Base-by-base conservation (phyloP, 2,888 invertebrate species). In the Petrolisthes manimaculis region DNA sequence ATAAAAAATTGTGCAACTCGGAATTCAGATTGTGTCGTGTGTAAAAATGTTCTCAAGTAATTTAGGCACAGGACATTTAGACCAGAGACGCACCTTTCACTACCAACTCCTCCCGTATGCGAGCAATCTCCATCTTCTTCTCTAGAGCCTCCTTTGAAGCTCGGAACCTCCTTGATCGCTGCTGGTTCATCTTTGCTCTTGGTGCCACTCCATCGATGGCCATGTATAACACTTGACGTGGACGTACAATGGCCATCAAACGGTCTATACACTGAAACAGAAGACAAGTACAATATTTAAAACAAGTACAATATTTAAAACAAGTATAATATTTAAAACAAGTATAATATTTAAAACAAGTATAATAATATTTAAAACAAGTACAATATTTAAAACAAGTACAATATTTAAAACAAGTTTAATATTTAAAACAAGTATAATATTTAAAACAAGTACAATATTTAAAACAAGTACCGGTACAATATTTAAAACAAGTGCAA, bases 181-280 rank as follows among this genome's bases (percentile, higher is more conserved):
- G 99, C 93, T 99, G 99, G 94, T 99, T 99, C 99, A 99, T 99
- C 94, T 99, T 99, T 0, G 99, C 99, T 92, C 99, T 94, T 0
- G 99, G 98, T 2, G 99, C 99, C 95, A 96, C 91, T 21, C 99
- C 99, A 94, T 99, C 99, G 93, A 99, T 99, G 84, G 99, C 99
- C 99, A 99, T 99, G 93, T 99, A 99, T 91, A 99, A 94, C 78
- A 99, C 92, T 93, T 97, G 97, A 92, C 97, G 95, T 0, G 99
- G 99, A 91, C 98, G 94, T 0, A 98, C 97, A 92, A 99, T 98
- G 81, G 95, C 95, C 93, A 99, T 97, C 89, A 99, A 94, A 89
- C 99, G 94, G 93, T 99, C 99, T 51, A 90, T 91, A 84, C 89
- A 89, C 91, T 91, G 89, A 5, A 80, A 81, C 8, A n/a, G 0